Base-by-base conservation (phyloP, 2,113 vertebrate species). In the Fulmarus glacialis region DNA sequence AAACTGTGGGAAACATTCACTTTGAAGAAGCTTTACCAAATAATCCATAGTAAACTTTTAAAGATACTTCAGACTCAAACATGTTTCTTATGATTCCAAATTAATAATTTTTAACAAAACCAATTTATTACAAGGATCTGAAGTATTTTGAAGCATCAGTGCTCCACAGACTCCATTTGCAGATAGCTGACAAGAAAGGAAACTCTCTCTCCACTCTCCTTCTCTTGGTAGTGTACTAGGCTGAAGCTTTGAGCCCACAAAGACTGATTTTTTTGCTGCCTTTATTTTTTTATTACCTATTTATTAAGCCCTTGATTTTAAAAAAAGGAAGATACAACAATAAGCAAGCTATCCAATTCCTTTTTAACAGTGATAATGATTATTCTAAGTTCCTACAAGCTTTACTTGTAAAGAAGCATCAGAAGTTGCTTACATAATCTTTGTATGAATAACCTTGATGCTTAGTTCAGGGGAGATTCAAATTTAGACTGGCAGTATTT, bases 1-100 rank as follows among this genome's bases (percentile, higher is more conserved):
- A 99, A 97, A 98, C 98, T 52, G 98, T 99, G 79, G 98, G 98
- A 89, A 99, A 99, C 83, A 98, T 98, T 93, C 98, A 97, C 68
- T 99, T 99, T 95, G 98, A 99, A 94, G 98, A 99, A 95, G 99
- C 98, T 77, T 98, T 97, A 82, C 89, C 94, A 82, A 97, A 97
- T 53, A 98, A 99, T 87, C 93, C 98, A 40, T 99, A 98, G 99
- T 99, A 98, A 96, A 74, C 56, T 92, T 24, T 92, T 83, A 92
- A 59, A 95, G 63, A 70, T 79, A 14, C 47, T 63, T 78, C 26
- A 34, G 52, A 38, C 36, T 83, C 27, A 23, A 79, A 43, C 42
- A 17, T 47, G 36, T 47, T 63, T 63, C 53, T 79, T 53, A 43
- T 36, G 24, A 62, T 62, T 68, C 63, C 40, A 81, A 40, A 58